Base-by-base conservation (phyloP, 2,888 invertebrate genomes). In the Aporophyla nigra region DNA sequence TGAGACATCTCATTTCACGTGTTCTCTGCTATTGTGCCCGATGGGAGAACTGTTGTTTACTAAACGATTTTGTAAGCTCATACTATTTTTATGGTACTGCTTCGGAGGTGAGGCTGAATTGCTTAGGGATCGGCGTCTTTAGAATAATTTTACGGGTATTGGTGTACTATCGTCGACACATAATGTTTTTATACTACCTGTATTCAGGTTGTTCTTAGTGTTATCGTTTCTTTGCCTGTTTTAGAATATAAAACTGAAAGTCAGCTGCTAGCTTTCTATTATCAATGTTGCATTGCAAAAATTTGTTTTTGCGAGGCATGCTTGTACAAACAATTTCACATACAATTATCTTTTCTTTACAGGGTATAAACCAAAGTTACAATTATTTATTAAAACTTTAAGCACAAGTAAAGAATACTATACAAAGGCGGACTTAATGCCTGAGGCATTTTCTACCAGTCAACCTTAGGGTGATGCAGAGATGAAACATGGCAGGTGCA, bases 1-100 rank as follows among this genome's bases (percentile, higher is more conserved):
- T 95, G 95, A 95, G 94, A 96, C 94, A 94, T 95, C 94, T 96
- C 95, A 96, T 96, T 96, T 95, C 92, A 94, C 92, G 91, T 95
- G 93, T 92, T 92, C 89, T 88, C 89, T 90, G 85, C 91, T 89
- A 93, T 94, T 94, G 95, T 94, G 87, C 88, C 89, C 89, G 76
- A 89, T 81, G 78, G 79, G 74, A 83, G 78, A 71, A 76, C 85
- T 86, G 89, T 90, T 93, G 93, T 93, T 93, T 93, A 90, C 90
- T 90, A 89, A 88, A 90, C 88, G 90, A 90, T 92, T 90, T 88
- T 85, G 85, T 90, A 82, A 87, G 82, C 89, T 82, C 85, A 77
- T 85, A 85, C 69, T 86, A 84, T 83, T 84, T 87, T 89, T 83
- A 82, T 71, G 49, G 59, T 58, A 74, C 27, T 59, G 53, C 78